Percentiles rank a stretch among this genome's conserved stretches.
These are phyloP conservation scores for Parapristionchus giblindavisi DNA, from an alignment of 2,888 invertebrate genomes.

Conservation along the genomic window DNA sequence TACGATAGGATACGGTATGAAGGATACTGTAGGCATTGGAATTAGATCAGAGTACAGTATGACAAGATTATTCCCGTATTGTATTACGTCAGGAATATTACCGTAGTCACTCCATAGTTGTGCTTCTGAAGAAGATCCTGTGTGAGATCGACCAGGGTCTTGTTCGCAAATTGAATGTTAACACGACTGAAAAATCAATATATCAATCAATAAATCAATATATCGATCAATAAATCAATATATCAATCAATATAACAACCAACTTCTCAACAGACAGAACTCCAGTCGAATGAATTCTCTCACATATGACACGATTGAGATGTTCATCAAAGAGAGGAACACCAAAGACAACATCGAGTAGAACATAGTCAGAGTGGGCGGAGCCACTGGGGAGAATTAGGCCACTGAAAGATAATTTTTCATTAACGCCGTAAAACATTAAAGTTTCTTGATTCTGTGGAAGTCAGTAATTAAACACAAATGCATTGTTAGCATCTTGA, in stretches of 20 bases:
- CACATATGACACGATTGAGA: conserved; percentile 85
- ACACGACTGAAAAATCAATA: conserved; percentile 45
- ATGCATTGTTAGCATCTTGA: no score
- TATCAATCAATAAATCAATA: neutral
- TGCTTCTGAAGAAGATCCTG: conserved; percentile 47
- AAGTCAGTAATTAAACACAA: neutral
- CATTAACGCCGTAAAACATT: neutral
- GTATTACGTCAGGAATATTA: neutral
- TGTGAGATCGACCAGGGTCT: conserved; percentile 47
- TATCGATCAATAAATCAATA: no score
- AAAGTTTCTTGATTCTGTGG: neutral
- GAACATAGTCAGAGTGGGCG: conserved; percentile 78
- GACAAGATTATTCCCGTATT: neutral
- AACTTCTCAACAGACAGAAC: conserved; percentile 72
- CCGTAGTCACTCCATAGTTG: conserved; percentile 52
- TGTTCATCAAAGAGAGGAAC: conserved; percentile 88
- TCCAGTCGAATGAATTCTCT: conserved; percentile 79
- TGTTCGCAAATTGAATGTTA: conserved; percentile 55
- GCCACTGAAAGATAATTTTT: conserved; percentile 8
- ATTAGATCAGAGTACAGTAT: no score
- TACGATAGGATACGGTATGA: neutral
- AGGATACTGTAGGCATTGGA: neutral
- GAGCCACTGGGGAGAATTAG: conserved; percentile 33
- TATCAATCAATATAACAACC: conserved; percentile 41
- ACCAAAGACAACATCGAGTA: conserved; percentile 90